Conservation (phyloP, 2,113 vertebrate species). For the Marmota flaviventris region DNA sequence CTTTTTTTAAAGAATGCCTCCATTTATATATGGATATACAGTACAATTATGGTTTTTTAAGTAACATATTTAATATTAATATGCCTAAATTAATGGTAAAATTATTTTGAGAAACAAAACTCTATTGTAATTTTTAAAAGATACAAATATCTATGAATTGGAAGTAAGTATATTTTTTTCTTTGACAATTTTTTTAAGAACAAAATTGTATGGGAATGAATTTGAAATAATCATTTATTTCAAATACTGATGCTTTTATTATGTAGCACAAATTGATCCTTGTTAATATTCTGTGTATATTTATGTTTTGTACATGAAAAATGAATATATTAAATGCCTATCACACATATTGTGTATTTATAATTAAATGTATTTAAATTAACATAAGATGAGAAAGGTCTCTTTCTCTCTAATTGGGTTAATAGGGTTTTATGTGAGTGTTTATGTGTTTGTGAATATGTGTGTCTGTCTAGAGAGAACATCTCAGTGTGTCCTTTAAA, state of each 20-base stretch:
- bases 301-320: not conserved
- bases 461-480: not conserved
- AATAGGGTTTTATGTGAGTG: not conserved
- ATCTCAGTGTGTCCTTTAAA: not conserved
- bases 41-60: not conserved
- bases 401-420: not conserved
- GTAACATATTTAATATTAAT: not conserved
- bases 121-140: not conserved
- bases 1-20: not conserved
- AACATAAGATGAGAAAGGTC: not conserved
- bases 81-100: not conserved
- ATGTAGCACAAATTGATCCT: not conserved
- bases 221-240: not conserved
- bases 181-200: not conserved
- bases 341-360: not conserved
- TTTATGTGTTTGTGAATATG: not conserved
- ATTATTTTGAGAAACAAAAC: not conserved
- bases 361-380: not conserved
- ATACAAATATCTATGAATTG: not conserved
- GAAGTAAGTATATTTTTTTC: not conserved
- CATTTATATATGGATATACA: not conserved
- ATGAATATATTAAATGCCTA: not conserved
- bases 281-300: not conserved
- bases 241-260: not conserved
- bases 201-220: constrained; percentile 19